Conservation (phyloP, 2,888 invertebrate species). For the Chorisops tibialis region DNA sequence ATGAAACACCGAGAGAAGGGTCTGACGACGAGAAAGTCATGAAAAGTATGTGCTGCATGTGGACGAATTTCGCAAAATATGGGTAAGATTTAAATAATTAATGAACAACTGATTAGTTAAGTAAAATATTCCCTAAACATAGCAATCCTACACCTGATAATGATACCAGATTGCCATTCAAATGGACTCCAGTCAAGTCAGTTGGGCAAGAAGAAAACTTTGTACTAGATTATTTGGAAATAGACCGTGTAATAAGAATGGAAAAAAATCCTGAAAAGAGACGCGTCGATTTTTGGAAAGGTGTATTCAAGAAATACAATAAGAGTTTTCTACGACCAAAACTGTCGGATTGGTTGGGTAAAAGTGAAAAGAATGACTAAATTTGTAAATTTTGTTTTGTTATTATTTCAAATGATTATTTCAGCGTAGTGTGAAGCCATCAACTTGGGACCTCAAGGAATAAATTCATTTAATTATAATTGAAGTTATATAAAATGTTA, state of each 20-base stretch:
- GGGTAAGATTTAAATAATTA: constrained; percentile 45
- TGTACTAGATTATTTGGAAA: constrained; percentile 43
- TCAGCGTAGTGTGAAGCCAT: no score
- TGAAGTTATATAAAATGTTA: no score
- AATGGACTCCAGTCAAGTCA: constrained; percentile 42
- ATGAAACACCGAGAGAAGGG: constrained; percentile 32
- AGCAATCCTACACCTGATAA: constrained; percentile 45
- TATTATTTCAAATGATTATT: no score
- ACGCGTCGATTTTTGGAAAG: constrained; percentile 46
- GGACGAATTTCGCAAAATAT: constrained; percentile 63
- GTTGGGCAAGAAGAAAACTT: constrained; percentile 32
- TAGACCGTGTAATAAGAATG: constrained; percentile 43
- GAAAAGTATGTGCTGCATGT: constrained; percentile 55
- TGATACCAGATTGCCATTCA: constrained; percentile 31
- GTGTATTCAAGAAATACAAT: constrained; percentile 44
- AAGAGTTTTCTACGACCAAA: constrained; percentile 27
- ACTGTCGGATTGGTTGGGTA: constrained; percentile 12
- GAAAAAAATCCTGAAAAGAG: constrained; percentile 43
- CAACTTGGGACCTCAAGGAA: no score
- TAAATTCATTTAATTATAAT: no score
- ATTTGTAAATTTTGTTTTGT: no score
- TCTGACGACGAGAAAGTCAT: constrained; percentile 45
- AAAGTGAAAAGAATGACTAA: no score
- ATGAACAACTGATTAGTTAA: not conserved
- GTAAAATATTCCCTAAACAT: not conserved